Percentiles rank a stretch among this genome's conserved stretches.
Evolutionary conservation across 2,113 vertebrate genomes (phyloP).

Genomic region (Neotragus moschatus): DNA sequence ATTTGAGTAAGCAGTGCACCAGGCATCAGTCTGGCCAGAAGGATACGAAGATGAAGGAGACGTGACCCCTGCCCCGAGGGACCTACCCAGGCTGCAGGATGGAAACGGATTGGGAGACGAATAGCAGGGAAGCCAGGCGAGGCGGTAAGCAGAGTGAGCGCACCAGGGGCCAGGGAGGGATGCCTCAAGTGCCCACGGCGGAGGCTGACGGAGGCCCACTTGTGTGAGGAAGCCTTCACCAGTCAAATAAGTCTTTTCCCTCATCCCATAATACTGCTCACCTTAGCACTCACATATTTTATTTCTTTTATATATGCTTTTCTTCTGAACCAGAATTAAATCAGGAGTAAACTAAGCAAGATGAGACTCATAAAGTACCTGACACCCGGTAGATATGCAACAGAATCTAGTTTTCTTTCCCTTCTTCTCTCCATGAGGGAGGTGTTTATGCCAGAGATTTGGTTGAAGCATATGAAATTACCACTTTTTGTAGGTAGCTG

Average conservation of each 20-base stretch:
- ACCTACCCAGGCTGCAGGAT: not conserved
- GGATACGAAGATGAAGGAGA: not conserved
- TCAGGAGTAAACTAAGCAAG: not conserved
- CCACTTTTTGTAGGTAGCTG: not conserved
- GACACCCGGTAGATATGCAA: not conserved
- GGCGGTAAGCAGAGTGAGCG: not conserved
- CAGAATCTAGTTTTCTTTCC: not conserved
- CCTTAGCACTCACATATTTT: not conserved
- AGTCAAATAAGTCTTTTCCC: not conserved
- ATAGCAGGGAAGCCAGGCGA: too few species aligned
- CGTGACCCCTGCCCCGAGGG: not conserved
- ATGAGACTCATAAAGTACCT: not conserved
- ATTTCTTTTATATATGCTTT: not conserved
- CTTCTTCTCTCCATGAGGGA: not conserved
- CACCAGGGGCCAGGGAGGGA: not conserved
- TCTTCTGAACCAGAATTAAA: not conserved
- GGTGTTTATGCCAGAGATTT: not conserved
- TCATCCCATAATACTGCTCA: not conserved
- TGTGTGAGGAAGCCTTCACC: not conserved
- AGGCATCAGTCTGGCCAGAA: not conserved
- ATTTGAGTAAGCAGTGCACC: not conserved
- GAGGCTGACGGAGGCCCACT: not conserved
- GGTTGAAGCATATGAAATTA: not conserved
- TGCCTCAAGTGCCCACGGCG: fast-evolving
- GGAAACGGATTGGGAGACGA: not conserved